Evolutionary conservation across 2,113 vertebrate species (phyloP).

Genomic region (Leucosticte australis): DNA sequence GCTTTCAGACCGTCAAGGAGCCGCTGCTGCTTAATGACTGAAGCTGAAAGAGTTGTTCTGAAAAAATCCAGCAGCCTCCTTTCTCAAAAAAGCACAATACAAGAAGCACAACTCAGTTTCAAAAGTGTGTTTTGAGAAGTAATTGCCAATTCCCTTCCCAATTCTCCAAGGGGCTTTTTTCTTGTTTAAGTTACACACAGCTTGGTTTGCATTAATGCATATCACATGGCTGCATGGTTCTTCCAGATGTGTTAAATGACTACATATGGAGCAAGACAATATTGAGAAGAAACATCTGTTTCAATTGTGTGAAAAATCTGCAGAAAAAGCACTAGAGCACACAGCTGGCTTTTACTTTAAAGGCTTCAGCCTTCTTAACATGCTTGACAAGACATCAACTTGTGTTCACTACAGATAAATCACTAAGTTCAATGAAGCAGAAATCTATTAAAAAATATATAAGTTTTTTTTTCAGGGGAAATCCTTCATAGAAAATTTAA

Average conservation of each 20-base stretch:
- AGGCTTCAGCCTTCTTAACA: background rate
- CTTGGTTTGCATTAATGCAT: background rate
- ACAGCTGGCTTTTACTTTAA: background rate
- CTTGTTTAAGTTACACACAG: background rate
- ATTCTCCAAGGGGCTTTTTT: background rate
- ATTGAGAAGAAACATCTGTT: slow-evolving; percentile 13
- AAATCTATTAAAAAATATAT: background rate
- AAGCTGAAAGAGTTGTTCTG: background rate
- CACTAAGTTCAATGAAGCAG: background rate
- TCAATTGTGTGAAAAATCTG: background rate
- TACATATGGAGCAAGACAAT: background rate
- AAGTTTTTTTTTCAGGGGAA: accelerated
- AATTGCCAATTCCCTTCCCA: background rate
- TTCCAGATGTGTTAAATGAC: slow-evolving; percentile 17
- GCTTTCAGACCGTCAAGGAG: background rate
- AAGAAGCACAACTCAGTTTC: background rate
- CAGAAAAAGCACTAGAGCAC: background rate
- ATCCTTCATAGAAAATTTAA: background rate
- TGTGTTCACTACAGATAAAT: background rate
- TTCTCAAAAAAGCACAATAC: background rate
- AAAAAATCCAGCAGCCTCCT: background rate
- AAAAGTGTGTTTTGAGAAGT: background rate
- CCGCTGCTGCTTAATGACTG: background rate
- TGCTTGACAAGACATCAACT: background rate
- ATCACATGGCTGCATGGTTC: background rate